These are phyloP conservation scores for Seira sanloemensis DNA, from an alignment of 2,888 invertebrate genomes.

Conservation along the genomic window DNA sequence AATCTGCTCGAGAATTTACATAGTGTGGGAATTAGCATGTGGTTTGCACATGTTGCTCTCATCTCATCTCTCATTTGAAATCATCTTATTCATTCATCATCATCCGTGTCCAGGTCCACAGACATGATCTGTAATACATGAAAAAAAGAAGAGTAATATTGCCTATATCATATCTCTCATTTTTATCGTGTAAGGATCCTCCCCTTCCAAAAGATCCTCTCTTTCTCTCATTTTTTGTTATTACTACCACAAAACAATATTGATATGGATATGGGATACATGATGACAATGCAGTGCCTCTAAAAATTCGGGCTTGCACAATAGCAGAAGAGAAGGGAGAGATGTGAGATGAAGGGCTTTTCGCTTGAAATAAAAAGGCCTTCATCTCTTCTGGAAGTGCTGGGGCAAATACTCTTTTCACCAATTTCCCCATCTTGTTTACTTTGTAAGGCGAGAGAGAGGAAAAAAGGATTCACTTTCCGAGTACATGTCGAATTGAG, in stretches of 20 bases:
- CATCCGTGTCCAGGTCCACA: constrained; percentile 21
- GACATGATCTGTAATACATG: background rate
- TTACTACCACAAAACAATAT: constrained; percentile 23
- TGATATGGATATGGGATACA: constrained; percentile 54
- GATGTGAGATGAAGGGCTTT: constrained; percentile 8
- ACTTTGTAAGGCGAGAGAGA: constrained; percentile 45
- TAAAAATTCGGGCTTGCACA: background rate
- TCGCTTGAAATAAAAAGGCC: background rate
- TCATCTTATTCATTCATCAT: constrained; percentile 28
- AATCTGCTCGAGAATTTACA: background rate
- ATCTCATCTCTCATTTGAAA: background rate
- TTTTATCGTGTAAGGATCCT: constrained; percentile 17
- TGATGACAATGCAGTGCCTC: constrained; percentile 9
- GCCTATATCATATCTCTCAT: background rate
- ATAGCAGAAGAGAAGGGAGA: constrained; percentile 3
- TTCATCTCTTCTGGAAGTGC: background rate
- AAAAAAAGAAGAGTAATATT: no score
- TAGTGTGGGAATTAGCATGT: constrained; percentile 70
- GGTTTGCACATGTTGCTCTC: constrained; percentile 68
- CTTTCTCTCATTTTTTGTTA: constrained; percentile 30
- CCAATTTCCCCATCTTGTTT: constrained; percentile 28
- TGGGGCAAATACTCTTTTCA: background rate
- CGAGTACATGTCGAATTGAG: background rate
- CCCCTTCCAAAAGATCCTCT: constrained; percentile 21
- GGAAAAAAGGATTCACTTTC: background rate